A percentile compares a stretch with the other conserved stretches of the same genome.
Conservation (phyloP, 2,888 invertebrate genomes). For the Papilio protenor region DNA sequence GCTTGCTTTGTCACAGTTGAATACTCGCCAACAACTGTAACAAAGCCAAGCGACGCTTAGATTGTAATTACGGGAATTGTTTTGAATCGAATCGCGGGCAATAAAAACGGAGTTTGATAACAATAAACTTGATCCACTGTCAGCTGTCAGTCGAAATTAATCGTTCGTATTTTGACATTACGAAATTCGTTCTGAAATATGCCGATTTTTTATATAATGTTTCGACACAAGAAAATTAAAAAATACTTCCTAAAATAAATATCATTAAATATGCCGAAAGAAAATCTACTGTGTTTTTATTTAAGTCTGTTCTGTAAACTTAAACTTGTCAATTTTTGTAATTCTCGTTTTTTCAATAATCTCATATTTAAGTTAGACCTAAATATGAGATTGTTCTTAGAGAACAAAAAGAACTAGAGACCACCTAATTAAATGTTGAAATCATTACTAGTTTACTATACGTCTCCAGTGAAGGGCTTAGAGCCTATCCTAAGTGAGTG, state of each 20-base stretch:
- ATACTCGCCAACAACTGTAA: constrained; percentile 23
- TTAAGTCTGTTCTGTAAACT: too few species aligned
- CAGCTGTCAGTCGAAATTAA: not conserved
- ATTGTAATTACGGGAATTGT: constrained; percentile 27
- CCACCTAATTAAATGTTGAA: too few species aligned
- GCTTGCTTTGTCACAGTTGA: constrained; percentile 21
- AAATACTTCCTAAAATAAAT: too few species aligned
- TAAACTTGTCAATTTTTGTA: too few species aligned
- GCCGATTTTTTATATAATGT: not conserved
- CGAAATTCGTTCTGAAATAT: not conserved
- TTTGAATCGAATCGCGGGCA: constrained; percentile 31
- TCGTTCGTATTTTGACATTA: not conserved
- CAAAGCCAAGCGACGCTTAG: constrained; percentile 18
- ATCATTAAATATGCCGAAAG: not conserved
- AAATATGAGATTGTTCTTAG: too few species aligned
- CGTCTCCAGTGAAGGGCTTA: too few species aligned
- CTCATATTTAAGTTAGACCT: not conserved
- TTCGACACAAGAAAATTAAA: too few species aligned
- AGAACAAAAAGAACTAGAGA: too few species aligned
- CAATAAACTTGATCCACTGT: constrained; percentile 13
- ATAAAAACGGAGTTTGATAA: constrained; percentile 34
- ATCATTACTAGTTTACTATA: too few species aligned
- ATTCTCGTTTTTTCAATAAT: not conserved
- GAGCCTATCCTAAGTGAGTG: too few species aligned
- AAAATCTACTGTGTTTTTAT: not conserved